Conservation (phyloP, 2,113 vertebrate species). For the Notarius quadriscutis region DNA sequence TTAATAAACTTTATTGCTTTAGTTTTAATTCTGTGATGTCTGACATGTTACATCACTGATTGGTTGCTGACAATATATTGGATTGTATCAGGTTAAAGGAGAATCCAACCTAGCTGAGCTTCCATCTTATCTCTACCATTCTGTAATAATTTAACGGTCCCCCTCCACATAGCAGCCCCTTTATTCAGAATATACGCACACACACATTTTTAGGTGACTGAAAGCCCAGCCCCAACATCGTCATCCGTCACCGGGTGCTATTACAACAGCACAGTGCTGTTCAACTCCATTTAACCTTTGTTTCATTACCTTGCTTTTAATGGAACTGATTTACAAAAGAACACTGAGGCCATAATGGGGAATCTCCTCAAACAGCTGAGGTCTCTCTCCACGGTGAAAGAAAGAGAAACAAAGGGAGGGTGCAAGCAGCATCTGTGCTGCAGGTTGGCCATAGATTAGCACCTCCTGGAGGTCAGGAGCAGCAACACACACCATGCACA, state of each 20-base stretch:
- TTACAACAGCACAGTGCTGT: slow-evolving; percentile 63
- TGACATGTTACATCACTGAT: background rate
- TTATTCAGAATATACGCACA: slow-evolving; percentile 30
- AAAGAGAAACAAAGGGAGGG: slow-evolving; percentile 72
- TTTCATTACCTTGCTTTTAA: slow-evolving; percentile 78
- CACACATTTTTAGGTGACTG: slow-evolving; percentile 32
- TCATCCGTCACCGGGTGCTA: slow-evolving; percentile 58
- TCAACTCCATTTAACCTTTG: slow-evolving; percentile 79
- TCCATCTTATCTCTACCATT: background rate
- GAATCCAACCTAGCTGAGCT: background rate
- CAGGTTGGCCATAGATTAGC: slow-evolving; percentile 47
- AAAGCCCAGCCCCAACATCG: slow-evolving; percentile 40
- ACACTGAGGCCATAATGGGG: slow-evolving; percentile 81
- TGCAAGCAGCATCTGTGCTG: slow-evolving; percentile 78
- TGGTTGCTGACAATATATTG: background rate
- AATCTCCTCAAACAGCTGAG: slow-evolving; percentile 82
- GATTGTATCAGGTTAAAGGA: background rate
- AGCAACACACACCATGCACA: background rate
- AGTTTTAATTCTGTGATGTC: background rate
- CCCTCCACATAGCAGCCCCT: slow-evolving; percentile 3
- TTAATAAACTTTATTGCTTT: background rate
- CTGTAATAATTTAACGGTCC: slow-evolving; percentile 1
- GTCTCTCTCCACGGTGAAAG: slow-evolving; percentile 73
- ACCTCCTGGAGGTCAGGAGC: slow-evolving; percentile 68
- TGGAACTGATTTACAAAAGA: slow-evolving; percentile 83